Evolutionary conservation across 1,140 invertebrate species (phyloP).

Genomic region (Acyrthosiphon pisum): DNA sequence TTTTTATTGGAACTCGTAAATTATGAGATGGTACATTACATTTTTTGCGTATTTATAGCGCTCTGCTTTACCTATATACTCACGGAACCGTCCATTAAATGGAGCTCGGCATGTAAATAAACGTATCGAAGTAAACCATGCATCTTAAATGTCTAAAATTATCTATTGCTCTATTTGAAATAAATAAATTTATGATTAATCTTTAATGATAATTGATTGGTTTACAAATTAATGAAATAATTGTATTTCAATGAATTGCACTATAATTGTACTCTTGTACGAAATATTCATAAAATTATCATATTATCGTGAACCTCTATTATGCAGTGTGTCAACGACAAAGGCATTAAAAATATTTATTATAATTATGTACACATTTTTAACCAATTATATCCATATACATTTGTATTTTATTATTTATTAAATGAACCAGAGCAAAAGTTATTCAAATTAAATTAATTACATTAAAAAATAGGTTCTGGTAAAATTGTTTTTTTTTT

Average conservation of each 20-base stretch:
- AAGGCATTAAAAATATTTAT: not conserved
- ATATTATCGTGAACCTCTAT: not conserved
- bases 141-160: not conserved
- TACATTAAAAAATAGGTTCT: not conserved
- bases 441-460: not conserved
- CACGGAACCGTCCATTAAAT: constrained; percentile 25
- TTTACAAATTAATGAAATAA: constrained; percentile 8
- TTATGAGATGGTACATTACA: not conserved
- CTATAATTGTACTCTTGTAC: not conserved
- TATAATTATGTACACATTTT: not conserved
- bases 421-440: not conserved
- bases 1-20: not conserved
- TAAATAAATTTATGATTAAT: not conserved
- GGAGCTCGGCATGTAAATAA: not conserved
- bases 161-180: not conserved
- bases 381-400: not conserved
- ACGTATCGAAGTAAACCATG: not conserved
- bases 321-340: not conserved
- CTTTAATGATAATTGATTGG: not conserved
- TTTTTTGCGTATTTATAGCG: not conserved
- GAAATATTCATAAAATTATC: not conserved
- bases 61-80: constrained; percentile 2
- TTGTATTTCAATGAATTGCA: constrained; percentile 23
- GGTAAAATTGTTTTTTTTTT: not conserved
- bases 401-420: not conserved